A percentile compares a stretch with the other conserved stretches of the same genome.
phyloP scores from a whole-genome alignment of 2,113 vertebrate species.

The Eudyptes chrysolophus region DNA sequence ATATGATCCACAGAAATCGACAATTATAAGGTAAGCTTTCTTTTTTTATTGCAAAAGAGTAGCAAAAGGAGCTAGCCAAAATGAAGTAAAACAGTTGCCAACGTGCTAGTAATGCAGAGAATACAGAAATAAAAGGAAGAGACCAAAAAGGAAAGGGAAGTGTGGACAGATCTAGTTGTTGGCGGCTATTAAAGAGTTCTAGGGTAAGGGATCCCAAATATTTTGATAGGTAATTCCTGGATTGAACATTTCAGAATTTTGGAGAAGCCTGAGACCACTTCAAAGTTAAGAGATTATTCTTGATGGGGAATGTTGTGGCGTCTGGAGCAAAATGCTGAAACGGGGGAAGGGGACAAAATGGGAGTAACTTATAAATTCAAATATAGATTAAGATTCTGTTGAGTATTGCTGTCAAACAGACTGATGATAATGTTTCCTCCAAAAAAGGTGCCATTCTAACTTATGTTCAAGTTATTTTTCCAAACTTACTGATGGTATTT shows the following conservation, averaged over 20 bases:
- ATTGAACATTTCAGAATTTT: neutral
- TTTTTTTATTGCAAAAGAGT: neutral
- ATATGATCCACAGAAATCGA: slow-evolving; percentile 88
- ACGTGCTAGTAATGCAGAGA: neutral
- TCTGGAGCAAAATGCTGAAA: neutral
- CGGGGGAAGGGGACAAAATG: neutral
- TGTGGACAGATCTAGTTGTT: neutral
- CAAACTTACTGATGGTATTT: neutral
- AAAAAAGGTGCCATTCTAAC: neutral
- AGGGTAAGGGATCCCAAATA: neutral
- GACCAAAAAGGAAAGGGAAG: neutral
- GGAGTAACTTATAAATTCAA: neutral
- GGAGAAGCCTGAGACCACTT: neutral
- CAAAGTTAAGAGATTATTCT: neutral
- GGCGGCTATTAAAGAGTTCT: neutral
- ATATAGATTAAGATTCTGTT: neutral
- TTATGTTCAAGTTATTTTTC: neutral
- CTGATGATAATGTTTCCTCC: neutral
- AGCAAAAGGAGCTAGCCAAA: neutral
- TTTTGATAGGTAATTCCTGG: neutral
- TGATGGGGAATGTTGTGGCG: neutral
- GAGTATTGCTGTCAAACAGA: neutral
- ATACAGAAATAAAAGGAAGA: neutral
- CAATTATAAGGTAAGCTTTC: slow-evolving; percentile 85
- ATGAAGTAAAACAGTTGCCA: neutral